A percentile compares a stretch with the other conserved stretches of the same genome.
These are phyloP conservation scores for Phyllostomus hastatus DNA, from an alignment of 2,113 vertebrate species.

Conservation along the genomic window DNA sequence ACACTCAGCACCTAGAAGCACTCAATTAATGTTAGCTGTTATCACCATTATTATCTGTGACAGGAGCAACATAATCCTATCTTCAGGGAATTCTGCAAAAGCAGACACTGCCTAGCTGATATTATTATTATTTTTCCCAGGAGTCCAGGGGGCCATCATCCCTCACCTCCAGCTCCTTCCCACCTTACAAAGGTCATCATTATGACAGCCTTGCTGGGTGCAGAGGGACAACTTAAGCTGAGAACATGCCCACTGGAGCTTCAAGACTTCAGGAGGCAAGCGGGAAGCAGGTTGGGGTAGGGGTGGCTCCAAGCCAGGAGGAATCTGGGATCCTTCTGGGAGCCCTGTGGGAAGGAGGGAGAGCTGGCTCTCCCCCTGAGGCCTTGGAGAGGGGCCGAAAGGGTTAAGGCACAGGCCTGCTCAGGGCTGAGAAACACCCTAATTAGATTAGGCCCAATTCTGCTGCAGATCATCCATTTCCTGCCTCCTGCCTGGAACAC, in stretches of 20 bases:
- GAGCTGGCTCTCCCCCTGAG: constrained; percentile 21
- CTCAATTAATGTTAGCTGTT: constrained; percentile 36
- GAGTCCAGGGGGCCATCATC: not conserved
- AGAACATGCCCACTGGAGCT: not conserved
- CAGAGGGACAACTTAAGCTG: not conserved
- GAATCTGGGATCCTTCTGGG: not conserved
- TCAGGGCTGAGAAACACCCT: constrained; percentile 63
- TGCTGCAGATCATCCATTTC: constrained; percentile 76
- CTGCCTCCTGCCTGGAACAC: constrained; percentile 62
- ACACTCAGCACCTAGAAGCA: constrained; percentile 27
- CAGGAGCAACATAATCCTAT: not conserved
- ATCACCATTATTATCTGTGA: constrained; percentile 40
- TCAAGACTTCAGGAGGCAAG: not conserved
- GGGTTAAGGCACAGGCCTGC: constrained; percentile 74
- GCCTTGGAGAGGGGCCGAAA: constrained; percentile 11
- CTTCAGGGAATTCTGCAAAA: not conserved
- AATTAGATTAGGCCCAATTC: constrained; percentile 81
- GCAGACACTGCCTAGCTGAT: not conserved
- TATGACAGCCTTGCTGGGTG: not conserved
- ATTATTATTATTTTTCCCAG: not conserved
- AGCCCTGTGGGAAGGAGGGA: not conserved
- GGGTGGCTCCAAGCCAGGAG: not conserved
- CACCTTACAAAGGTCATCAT: not conserved
- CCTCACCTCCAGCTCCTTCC: not conserved
- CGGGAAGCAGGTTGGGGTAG: not conserved